A percentile compares a stretch with the other conserved stretches of the same genome.
Conservation (phyloP, 1,140 invertebrate species). For the Doryteuthis pealeii region DNA sequence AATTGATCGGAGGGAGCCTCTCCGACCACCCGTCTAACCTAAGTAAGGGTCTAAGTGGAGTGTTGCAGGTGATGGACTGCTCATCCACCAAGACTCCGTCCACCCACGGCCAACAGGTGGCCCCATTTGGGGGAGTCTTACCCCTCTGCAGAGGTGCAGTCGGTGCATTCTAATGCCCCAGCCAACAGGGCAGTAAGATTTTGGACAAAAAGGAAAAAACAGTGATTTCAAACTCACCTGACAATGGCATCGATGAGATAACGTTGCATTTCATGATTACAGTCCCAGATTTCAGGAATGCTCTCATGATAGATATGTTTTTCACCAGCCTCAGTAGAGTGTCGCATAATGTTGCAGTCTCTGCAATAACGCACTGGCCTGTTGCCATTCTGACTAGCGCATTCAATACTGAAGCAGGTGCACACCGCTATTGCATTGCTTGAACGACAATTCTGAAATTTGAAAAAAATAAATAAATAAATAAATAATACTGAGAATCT, state of each 20-base stretch:
- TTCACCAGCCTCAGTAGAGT: conserved; percentile 81
- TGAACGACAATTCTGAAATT: conserved; percentile 85
- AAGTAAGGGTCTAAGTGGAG: too few species aligned
- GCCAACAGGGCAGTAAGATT: too few species aligned
- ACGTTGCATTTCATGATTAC: conserved; percentile 82
- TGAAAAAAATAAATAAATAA: conserved; percentile 13
- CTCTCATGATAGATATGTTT: conserved; percentile 84
- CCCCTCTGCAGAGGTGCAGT: too few species aligned
- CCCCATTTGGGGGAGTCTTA: too few species aligned
- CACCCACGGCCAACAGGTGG: too few species aligned
- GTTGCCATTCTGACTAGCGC: conserved; percentile 93
- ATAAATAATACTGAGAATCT: too few species aligned
- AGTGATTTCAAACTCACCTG: conserved; percentile 65
- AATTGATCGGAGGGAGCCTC: too few species aligned
- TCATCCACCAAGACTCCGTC: too few species aligned
- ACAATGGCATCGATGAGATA: conserved; percentile 97
- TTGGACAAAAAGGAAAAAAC: too few species aligned
- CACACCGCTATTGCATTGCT: conserved; percentile 91
- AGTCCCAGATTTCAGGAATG: conserved; percentile 79
- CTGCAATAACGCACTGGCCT: conserved; percentile 91
- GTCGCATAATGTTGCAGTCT: conserved; percentile 69
- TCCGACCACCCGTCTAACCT: too few species aligned
- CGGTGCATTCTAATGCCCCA: too few species aligned
- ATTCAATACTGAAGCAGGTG: conserved; percentile 96
- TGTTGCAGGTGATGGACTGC: too few species aligned